These are phyloP conservation scores for Lithobates sylvaticus DNA, from an alignment of 2,797 vertebrate species.

Conservation along the genomic window DNA sequence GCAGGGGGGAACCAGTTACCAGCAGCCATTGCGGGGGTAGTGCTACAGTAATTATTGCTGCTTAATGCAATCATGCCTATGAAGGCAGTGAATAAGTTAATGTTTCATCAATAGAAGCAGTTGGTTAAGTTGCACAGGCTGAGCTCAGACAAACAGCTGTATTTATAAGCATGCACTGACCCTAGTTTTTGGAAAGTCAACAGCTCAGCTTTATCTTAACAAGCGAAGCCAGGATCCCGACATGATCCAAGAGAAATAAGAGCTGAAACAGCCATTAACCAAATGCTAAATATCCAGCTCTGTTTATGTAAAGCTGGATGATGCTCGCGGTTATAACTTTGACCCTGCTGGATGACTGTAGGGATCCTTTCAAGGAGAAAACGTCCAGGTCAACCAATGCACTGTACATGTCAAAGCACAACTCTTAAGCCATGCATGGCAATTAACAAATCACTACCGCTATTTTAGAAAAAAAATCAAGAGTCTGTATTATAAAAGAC, in stretches of 20 bases:
- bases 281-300: constrained; percentile 2
- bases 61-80: too few relatives aligned
- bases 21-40: too few relatives aligned
- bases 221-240: constrained; percentile 17
- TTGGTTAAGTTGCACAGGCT: background rate
- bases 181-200: constrained; percentile 44
- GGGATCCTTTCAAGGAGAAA: background rate
- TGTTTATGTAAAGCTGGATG: background rate
- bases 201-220: constrained; percentile 53
- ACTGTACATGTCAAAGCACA: too few relatives aligned
- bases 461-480: too few relatives aligned
- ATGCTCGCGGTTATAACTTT: constrained; percentile 13
- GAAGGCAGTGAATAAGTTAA: background rate
- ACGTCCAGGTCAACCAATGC: background rate
- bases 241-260: constrained; percentile 50
- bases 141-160: constrained; percentile 52
- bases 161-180: constrained; percentile 45
- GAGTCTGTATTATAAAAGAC: too few relatives aligned
- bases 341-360: background rate
- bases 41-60: too few relatives aligned
- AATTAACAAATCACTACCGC: too few relatives aligned
- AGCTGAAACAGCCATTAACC: constrained; percentile 29
- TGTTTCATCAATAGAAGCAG: background rate
- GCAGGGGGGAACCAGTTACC: too few relatives aligned
- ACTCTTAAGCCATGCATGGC: too few relatives aligned